Conservation (phyloP, 2,888 invertebrate species). For the Hirtodrosophila alboralis region DNA sequence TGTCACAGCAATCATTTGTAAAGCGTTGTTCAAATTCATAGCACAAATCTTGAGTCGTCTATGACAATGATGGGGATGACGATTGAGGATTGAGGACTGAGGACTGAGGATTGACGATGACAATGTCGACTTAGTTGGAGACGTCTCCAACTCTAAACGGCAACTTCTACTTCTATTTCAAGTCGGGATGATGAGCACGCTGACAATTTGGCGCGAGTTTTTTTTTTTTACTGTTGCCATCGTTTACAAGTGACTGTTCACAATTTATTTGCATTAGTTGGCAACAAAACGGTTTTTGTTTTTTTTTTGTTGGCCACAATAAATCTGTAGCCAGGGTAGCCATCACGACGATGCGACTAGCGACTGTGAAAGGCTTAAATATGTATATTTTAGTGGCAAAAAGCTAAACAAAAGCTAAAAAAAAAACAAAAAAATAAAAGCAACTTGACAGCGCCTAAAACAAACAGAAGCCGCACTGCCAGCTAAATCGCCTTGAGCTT, state of each 20-base stretch:
- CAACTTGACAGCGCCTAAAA: slow-evolving; percentile 48
- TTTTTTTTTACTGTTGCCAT: slow-evolving; percentile 3
- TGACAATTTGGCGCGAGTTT: slow-evolving; percentile 35
- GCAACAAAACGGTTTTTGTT: too few relatives aligned
- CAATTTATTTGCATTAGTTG: slow-evolving; percentile 79
- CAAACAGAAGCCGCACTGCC: slow-evolving; percentile 68
- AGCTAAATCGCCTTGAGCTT: slow-evolving; percentile 54
- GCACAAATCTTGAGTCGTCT: slow-evolving; percentile 27
- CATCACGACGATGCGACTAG: slow-evolving; percentile 38
- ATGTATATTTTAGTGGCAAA: slow-evolving; percentile 7
- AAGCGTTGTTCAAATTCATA: slow-evolving; percentile 47
- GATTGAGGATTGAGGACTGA: slow-evolving; percentile 39
- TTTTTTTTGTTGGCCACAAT: slow-evolving; percentile 18
- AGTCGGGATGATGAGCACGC: slow-evolving; percentile 60
- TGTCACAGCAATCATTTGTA: slow-evolving; percentile 58
- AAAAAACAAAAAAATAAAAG: slow-evolving; percentile 19
- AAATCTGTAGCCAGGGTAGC: slow-evolving; percentile 29
- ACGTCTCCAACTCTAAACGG: slow-evolving; percentile 5
- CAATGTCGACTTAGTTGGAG: slow-evolving; percentile 6
- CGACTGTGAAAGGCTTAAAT: slow-evolving; percentile 49
- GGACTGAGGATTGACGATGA: slow-evolving; percentile 22
- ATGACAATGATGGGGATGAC: slow-evolving; percentile 39
- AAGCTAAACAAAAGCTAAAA: neutral
- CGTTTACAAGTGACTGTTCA: slow-evolving; percentile 52
- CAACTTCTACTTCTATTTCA: slow-evolving; percentile 4